These are phyloP conservation scores for Maniola hyperantus DNA, from an alignment of 2,888 invertebrate species.

Conservation along the genomic window DNA sequence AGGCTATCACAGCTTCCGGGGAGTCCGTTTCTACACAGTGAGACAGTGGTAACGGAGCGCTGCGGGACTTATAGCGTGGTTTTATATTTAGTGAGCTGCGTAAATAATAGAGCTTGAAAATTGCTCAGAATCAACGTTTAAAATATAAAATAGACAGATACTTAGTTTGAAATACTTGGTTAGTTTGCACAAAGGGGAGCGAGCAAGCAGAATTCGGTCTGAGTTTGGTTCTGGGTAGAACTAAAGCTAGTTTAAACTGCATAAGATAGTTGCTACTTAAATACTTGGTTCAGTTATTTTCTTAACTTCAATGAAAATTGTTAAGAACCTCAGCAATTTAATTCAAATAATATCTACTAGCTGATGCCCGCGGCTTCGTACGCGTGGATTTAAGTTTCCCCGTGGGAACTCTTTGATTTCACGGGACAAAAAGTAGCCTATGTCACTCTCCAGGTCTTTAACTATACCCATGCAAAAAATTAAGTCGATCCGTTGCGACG, in stretches of 20 bases:
- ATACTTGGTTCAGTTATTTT: background rate
- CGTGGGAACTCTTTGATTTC: no score
- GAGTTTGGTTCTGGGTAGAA: background rate
- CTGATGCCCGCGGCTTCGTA: no score
- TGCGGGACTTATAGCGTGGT: no score
- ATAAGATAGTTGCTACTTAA: slow-evolving; percentile 13
- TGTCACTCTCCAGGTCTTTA: no score
- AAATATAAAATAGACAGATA: background rate
- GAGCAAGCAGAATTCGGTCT: background rate
- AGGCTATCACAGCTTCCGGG: no score
- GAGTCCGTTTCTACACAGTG: no score
- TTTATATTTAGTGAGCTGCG: no score
- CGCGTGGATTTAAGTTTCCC: no score
- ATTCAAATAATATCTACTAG: background rate
- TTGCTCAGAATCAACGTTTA: background rate
- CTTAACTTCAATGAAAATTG: background rate
- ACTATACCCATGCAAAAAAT: no score
- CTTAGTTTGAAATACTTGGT: background rate
- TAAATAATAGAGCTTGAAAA: background rate
- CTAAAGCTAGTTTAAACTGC: slow-evolving; percentile 9
- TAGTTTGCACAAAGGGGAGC: slow-evolving; percentile 5
- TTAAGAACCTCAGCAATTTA: background rate
- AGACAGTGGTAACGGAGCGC: no score
- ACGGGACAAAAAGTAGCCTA: no score
- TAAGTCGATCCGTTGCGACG: no score